Base-by-base conservation (phyloP, 1,140 invertebrate genomes). In the Pissodes strobi region DNA sequence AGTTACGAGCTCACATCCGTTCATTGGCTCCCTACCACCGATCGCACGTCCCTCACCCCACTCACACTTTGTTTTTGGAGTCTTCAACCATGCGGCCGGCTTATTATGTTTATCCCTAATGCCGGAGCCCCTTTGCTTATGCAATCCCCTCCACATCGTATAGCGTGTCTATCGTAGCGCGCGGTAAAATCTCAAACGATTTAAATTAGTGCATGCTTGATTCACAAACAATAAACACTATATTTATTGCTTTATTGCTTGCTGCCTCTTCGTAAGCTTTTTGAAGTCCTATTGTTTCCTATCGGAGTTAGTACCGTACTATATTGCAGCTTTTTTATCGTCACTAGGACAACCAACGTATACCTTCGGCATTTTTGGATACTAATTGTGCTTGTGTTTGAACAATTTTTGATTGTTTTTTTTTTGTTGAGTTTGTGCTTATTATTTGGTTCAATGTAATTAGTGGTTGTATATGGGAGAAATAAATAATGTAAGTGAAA, bases 151-250 rank as follows among this genome's bases (percentile, higher is more conserved):
- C 72, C 48, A 64, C 52, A 30, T 38, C 23, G 46, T 64, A 49
- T 60, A 43, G 22, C 43, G 66, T 60, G 55, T 64, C 56, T 58
- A 63, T 39, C 48, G 58, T 51, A 34, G 58, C 48, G 58, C 63
- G 69, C 64, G 64, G 69, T 64, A 71, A 65, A 67, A 69, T 63
- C 64, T 69, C 64, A 69, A 71, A 72, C 60, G 66, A 68, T 71
- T 66, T 68, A 70, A 74, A 69, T 74, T 72, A 74, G 72, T 74
- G 45, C 65, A 67, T 61, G 65, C 34, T 52, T 64, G 65, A 69
- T 66, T 58, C 58, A 68, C 63, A 68, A 71, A 67, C 69, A 66
- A 71, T 57, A 66, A 68, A 69, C 65, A 65, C 63, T 46, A 53
- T 39, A 57, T 58, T 65, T 52, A 49, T 59, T 51, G 61, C 61